Evolutionary conservation across 2,888 invertebrate genomes (phyloP).

Genomic region (Caenorhabditis doughertyi): DNA sequence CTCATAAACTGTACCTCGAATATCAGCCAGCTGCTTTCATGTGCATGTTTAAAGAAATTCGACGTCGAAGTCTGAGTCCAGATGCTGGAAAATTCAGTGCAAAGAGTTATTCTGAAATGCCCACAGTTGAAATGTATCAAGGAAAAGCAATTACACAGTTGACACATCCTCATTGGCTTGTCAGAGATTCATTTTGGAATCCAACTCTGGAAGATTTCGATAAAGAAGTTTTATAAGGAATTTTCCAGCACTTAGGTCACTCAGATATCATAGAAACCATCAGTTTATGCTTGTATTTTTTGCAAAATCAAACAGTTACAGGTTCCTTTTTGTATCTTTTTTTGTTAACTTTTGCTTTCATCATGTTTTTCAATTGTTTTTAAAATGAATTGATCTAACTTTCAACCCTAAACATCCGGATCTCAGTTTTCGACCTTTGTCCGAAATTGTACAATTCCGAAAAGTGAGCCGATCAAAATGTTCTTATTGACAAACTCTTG

Average conservation of each 20-base stretch:
- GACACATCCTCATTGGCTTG: constrained; percentile 69
- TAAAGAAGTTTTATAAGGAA: constrained; percentile 34
- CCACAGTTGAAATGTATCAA: constrained; percentile 66
- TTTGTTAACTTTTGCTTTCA: not conserved
- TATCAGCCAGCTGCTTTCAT: constrained; percentile 71
- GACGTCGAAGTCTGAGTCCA: constrained; percentile 42
- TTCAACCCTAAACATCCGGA: not conserved
- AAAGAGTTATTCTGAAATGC: constrained; percentile 70
- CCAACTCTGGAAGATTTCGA: constrained; percentile 51
- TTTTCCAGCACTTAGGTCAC: too few relatives aligned
- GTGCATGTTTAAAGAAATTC: constrained; percentile 70
- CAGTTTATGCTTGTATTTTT: not conserved
- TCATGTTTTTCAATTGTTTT: not conserved
- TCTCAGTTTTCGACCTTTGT: not conserved
- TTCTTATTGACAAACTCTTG: constrained; percentile 30
- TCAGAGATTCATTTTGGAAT: constrained; percentile 66
- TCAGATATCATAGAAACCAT: too few relatives aligned
- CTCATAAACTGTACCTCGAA: constrained; percentile 72
- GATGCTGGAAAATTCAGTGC: constrained; percentile 58
- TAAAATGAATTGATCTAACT: not conserved
- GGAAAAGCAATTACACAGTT: constrained; percentile 65
- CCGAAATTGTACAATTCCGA: not conserved
- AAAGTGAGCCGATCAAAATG: constrained; percentile 7
- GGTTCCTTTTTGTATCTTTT: not conserved
- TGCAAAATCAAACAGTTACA: not conserved